Conservation (phyloP, 2,113 vertebrate species). For the Ivindomyrus marchei region DNA sequence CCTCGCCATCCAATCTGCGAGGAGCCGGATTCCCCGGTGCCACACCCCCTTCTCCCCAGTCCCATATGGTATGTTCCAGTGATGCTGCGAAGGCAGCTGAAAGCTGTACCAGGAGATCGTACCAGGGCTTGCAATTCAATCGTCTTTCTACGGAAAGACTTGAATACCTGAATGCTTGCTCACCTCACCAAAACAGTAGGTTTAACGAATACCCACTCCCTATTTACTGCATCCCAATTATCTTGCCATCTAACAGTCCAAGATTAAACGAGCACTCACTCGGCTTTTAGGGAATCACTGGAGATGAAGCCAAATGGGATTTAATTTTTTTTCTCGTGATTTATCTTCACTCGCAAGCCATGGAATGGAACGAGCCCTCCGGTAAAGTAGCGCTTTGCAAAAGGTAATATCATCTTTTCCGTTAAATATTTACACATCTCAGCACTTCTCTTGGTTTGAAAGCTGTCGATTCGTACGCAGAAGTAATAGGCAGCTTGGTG, state of each 20-base stretch:
- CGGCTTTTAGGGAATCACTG: constrained; percentile 17
- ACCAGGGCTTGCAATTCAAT: constrained; percentile 3
- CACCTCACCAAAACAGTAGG: not conserved
- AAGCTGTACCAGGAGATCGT: constrained; percentile 4
- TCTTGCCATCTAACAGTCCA: not conserved
- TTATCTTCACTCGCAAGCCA: constrained; percentile 9
- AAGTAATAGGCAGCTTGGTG: not conserved
- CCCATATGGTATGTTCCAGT: constrained; percentile 25
- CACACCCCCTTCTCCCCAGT: constrained; percentile 22
- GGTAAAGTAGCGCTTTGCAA: constrained; percentile 17
- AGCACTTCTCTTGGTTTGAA: not conserved
- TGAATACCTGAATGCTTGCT: constrained; percentile 2
- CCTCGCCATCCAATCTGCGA: not conserved
- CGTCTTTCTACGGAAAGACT: constrained; percentile 14
- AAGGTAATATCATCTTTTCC: constrained; percentile 14
- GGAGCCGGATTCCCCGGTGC: constrained; percentile 1
- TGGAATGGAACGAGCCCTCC: constrained; percentile 24
- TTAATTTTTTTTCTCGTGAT: constrained; percentile 14
- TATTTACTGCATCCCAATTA: not conserved
- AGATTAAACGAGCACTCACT: constrained; percentile 9
- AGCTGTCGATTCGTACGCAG: not conserved
- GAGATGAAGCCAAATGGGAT: constrained; percentile 20
- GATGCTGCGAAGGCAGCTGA: constrained; percentile 22
- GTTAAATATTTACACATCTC: not conserved
- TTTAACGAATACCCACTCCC: not conserved